Percentiles rank a stretch among this genome's conserved stretches.
Conservation (phyloP, 2,113 vertebrate species). For the Varanus komodoensis region DNA sequence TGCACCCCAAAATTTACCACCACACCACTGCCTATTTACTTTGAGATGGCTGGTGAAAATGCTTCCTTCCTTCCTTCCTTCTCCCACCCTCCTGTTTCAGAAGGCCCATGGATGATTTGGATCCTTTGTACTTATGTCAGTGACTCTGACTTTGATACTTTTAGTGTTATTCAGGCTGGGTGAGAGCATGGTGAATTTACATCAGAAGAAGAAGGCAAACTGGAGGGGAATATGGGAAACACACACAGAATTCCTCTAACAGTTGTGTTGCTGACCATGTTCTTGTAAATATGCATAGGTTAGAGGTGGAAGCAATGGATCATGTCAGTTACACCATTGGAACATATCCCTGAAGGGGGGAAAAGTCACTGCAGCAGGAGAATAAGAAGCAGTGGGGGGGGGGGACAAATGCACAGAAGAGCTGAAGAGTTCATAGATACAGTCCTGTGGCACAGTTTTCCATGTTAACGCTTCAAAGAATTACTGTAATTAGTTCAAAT, state of each 20-base stretch:
- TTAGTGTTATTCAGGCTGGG: no score
- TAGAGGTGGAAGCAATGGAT: background rate
- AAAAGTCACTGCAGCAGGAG: background rate
- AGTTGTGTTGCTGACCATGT: background rate
- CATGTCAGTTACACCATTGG: background rate
- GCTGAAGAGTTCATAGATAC: background rate
- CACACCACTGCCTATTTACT: no score
- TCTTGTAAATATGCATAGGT: no score
- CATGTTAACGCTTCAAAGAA: background rate
- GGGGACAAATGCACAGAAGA: background rate
- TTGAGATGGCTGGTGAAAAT: background rate
- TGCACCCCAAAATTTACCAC: no score
- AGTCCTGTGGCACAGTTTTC: background rate
- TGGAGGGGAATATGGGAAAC: background rate
- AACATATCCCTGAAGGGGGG: background rate
- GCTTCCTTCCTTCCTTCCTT: background rate
- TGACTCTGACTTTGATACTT: no score
- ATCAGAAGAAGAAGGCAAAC: background rate
- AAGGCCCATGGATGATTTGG: background rate
- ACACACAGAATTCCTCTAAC: background rate
- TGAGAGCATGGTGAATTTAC: background rate
- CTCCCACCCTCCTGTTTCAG: background rate
- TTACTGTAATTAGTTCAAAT: background rate
- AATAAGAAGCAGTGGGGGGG: background rate
- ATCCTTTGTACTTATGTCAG: background rate